Conservation (phyloP, 92 coral and sea anemone species). For the Porites divaricata region DNA sequence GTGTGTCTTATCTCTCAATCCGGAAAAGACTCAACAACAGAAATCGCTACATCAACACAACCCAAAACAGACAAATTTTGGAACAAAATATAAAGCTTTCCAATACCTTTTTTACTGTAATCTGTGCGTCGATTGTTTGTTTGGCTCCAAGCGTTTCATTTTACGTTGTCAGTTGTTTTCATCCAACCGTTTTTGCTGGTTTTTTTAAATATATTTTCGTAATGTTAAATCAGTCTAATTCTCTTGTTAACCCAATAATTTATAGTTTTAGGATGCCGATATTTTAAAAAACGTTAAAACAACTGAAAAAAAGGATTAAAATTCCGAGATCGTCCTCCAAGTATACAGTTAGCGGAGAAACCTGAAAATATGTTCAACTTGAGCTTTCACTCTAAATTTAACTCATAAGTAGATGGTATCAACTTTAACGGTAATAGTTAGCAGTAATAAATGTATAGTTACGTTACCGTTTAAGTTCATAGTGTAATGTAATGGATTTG, state of each 20-base stretch:
- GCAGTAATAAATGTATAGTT: no score
- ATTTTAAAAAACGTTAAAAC: not conserved
- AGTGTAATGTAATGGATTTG: no score
- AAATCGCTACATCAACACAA: not conserved
- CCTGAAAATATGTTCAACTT: not conserved
- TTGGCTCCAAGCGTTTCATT: not conserved
- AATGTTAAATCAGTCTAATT: not conserved
- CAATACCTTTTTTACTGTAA: not conserved
- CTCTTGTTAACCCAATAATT: conserved; percentile 10
- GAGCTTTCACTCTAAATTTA: no score
- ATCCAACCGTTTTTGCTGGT: not conserved
- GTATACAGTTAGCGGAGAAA: not conserved
- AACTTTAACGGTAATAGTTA: no score
- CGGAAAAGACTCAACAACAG: not conserved
- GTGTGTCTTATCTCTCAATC: conserved; percentile 8
- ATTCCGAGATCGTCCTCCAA: not conserved
- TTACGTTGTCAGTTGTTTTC: not conserved
- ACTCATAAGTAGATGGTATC: no score
- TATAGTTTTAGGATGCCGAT: conserved; percentile 3
- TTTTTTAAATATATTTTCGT: not conserved
- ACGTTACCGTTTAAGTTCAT: no score
- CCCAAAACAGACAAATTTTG: not conserved
- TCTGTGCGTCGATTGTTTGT: not conserved
- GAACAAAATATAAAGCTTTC: not conserved
- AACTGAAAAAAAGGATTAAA: not conserved